phyloP scores from a whole-genome alignment of 1,140 invertebrate species.

The Drosophila persimilis region DNA sequence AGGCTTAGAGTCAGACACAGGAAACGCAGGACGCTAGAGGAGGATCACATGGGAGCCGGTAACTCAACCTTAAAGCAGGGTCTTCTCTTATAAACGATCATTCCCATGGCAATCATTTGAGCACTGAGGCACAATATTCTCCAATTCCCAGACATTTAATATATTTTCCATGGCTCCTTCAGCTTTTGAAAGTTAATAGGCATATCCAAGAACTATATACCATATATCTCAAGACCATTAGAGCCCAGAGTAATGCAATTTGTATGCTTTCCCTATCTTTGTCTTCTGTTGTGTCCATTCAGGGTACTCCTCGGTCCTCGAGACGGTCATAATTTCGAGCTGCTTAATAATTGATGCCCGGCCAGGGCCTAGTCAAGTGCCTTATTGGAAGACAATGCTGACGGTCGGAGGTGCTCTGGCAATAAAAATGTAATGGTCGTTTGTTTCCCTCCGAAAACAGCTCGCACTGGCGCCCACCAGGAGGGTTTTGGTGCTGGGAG shows the following conservation, averaged over 20 bases:
- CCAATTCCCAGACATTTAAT: too few relatives aligned
- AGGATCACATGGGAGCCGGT: not conserved
- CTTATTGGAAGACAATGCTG: slow-evolving; percentile 53
- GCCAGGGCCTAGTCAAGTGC: slow-evolving; percentile 53
- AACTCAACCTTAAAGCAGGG: too few relatives aligned
- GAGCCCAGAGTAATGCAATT: too few relatives aligned
- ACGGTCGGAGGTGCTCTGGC: slow-evolving; percentile 28
- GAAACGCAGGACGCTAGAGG: not conserved
- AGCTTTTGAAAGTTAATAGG: too few relatives aligned
- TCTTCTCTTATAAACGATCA: too few relatives aligned
- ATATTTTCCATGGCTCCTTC: too few relatives aligned
- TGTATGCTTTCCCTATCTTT: too few relatives aligned
- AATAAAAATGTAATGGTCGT: slow-evolving; percentile 73
- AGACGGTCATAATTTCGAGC: slow-evolving; percentile 64
- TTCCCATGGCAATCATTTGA: too few relatives aligned
- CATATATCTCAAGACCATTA: too few relatives aligned
- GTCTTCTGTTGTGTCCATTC: slow-evolving; percentile 12
- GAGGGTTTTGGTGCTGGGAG: not conserved
- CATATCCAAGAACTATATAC: too few relatives aligned
- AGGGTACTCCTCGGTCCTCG: not conserved
- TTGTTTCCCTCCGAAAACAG: slow-evolving; percentile 3
- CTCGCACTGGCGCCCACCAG: too few relatives aligned
- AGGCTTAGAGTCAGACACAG: slow-evolving; percentile 36
- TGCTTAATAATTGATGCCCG: slow-evolving; percentile 72
- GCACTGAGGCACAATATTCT: too few relatives aligned